Evolutionary conservation across 2,888 invertebrate species (phyloP).

Genomic region (Parnassius glacialis): DNA sequence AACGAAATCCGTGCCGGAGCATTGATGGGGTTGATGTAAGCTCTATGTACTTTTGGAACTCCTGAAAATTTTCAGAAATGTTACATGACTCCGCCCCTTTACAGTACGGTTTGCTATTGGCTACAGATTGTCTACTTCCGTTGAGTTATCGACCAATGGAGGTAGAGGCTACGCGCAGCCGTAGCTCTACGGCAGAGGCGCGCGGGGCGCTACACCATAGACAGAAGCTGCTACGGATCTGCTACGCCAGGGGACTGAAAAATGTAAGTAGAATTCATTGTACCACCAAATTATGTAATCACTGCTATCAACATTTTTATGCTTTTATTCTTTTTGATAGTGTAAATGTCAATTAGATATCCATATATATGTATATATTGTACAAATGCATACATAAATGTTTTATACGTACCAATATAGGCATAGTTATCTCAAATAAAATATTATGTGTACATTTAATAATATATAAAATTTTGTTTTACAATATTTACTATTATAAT

Average conservation of each 20-base stretch:
- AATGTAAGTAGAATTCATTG: constrained; percentile 59
- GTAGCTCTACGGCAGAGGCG: constrained; percentile 60
- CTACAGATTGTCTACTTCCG: constrained; percentile 55
- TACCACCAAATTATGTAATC: constrained; percentile 26
- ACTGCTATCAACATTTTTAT: constrained; percentile 18
- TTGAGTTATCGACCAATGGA: constrained; percentile 62
- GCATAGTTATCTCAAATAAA: too few species aligned
- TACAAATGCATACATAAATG: not conserved
- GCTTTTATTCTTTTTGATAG: too few species aligned
- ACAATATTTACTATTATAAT: too few species aligned
- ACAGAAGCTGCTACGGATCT: constrained; percentile 72
- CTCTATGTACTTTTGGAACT: constrained; percentile 56
- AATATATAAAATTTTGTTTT: not conserved
- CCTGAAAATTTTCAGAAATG: constrained; percentile 77
- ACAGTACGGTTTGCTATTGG: constrained; percentile 64
- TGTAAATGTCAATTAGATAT: not conserved
- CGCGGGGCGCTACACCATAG: constrained; percentile 70
- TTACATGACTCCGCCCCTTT: constrained; percentile 68
- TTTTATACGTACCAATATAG: too few species aligned
- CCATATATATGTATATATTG: not conserved
- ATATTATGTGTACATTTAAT: not conserved
- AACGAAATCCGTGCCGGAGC: constrained; percentile 46
- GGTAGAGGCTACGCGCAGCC: constrained; percentile 69
- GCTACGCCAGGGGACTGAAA: constrained; percentile 70
- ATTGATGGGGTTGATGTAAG: constrained; percentile 49